A percentile compares a stretch with the other conserved stretches of the same genome.
These are phyloP conservation scores for Caenorhabditis sp. DNA, from an alignment of 2,888 invertebrate genomes.

Conservation along the genomic window DNA sequence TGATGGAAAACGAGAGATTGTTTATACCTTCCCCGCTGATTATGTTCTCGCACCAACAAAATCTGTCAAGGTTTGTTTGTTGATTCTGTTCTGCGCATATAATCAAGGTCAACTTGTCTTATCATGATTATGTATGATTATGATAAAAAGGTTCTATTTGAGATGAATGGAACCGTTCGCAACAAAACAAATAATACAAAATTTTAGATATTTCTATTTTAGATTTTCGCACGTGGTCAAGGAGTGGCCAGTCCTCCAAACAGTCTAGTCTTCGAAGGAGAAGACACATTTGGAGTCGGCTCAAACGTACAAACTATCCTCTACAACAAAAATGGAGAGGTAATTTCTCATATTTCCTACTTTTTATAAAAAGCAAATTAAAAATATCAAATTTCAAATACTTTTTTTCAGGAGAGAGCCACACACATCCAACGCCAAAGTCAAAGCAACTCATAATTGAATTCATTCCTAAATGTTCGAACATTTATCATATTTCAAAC, in stretches of 20 bases:
- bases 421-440: slow-evolving; percentile 66
- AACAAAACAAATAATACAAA: not conserved
- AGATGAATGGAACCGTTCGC: no score
- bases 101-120: not conserved
- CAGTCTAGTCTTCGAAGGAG: slow-evolving; percentile 66
- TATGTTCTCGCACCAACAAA: slow-evolving; percentile 60
- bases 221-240: slow-evolving; percentile 69
- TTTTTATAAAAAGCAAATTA: not conserved
- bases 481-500: not conserved
- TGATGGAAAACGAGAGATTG: slow-evolving; percentile 70
- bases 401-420: slow-evolving; percentile 63
- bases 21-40: slow-evolving; percentile 63
- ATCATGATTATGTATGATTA: not conserved
- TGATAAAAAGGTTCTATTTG: no score
- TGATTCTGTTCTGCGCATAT: not conserved
- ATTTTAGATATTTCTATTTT: slow-evolving; percentile 15
- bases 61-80: slow-evolving; percentile 53
- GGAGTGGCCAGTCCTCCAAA: slow-evolving; percentile 68
- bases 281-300: slow-evolving; percentile 70
- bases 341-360: slow-evolving; percentile 16
- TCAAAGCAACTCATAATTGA: slow-evolving; percentile 24
- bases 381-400: not conserved
- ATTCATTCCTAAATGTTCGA: not conserved
- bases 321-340: slow-evolving; percentile 71
- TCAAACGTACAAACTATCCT: slow-evolving; percentile 71